Evolutionary conservation across 2,113 vertebrate genomes (phyloP).

Genomic region (Chitala chitala): DNA sequence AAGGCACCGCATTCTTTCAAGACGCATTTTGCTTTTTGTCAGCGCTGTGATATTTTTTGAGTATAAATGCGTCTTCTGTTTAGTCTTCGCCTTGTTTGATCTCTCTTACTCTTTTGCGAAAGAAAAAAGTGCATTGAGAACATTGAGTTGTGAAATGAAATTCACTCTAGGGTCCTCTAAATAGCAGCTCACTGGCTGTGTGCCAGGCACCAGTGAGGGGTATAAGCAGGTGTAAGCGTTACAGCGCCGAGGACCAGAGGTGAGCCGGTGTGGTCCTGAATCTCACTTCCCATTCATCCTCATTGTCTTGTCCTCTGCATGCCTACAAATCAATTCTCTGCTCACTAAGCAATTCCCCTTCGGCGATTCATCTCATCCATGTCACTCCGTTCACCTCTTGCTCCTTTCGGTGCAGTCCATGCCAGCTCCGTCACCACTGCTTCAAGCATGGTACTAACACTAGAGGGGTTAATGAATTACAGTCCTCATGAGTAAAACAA

Average conservation of each 20-base stretch:
- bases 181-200: neutral
- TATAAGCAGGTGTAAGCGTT: neutral
- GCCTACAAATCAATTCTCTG: slow-evolving; percentile 14
- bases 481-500: neutral
- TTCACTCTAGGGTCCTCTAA: neutral
- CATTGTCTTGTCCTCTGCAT: neutral
- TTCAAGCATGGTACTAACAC: too few relatives aligned
- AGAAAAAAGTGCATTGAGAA: neutral
- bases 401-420: neutral
- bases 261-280: neutral
- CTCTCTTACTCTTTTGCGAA: neutral
- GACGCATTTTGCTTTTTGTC: slow-evolving; percentile 4
- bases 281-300: neutral
- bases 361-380: neutral
- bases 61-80: slow-evolving; percentile 3
- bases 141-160: neutral
- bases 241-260: neutral
- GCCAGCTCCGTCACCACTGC: too few relatives aligned
- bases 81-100: neutral
- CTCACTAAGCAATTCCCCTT: neutral
- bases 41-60: neutral
- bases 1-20: neutral
- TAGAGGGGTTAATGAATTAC: too few relatives aligned
- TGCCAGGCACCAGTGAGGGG: neutral
- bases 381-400: neutral